These are phyloP conservation scores for Spermophilus dauricus DNA, from an alignment of 2,113 vertebrate genomes.

Conservation along the genomic window DNA sequence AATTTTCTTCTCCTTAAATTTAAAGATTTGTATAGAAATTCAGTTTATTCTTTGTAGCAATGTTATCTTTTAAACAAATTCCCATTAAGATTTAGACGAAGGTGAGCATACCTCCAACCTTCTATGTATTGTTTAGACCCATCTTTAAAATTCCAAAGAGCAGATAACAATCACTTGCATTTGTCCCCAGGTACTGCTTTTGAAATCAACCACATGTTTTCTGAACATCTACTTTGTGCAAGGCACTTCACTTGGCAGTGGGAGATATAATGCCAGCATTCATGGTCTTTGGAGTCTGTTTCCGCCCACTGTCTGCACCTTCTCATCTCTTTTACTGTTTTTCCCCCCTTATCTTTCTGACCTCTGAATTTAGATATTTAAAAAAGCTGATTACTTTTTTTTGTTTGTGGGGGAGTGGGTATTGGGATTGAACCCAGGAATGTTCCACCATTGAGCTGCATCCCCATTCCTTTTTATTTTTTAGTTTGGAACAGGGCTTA, in stretches of 20 bases:
- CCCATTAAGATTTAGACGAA: neutral
- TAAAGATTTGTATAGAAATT: conserved; percentile 48
- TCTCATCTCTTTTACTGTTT: neutral
- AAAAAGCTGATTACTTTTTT: neutral
- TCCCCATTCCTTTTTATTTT: too few relatives aligned
- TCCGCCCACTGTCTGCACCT: neutral
- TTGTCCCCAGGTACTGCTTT: neutral
- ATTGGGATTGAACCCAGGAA: too few relatives aligned
- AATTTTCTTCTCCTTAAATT: conserved; percentile 46
- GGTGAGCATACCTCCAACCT: neutral
- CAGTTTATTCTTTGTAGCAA: neutral
- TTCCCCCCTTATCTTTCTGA: neutral
- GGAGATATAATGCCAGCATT: neutral
- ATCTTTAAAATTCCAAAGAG: neutral
- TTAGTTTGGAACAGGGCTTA: too few relatives aligned
- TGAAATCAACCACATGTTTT: neutral
- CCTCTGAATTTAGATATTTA: conserved; percentile 28
- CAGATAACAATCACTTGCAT: neutral
- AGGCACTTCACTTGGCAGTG: neutral
- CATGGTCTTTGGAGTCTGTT: neutral
- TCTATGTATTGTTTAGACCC: neutral
- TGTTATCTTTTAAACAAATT: conserved; percentile 27
- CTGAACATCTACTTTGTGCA: neutral
- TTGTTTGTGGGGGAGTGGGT: too few relatives aligned
- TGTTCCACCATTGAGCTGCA: too few relatives aligned